Conservation (phyloP, 2,888 invertebrate species). For the Falcaria lacertinaria region DNA sequence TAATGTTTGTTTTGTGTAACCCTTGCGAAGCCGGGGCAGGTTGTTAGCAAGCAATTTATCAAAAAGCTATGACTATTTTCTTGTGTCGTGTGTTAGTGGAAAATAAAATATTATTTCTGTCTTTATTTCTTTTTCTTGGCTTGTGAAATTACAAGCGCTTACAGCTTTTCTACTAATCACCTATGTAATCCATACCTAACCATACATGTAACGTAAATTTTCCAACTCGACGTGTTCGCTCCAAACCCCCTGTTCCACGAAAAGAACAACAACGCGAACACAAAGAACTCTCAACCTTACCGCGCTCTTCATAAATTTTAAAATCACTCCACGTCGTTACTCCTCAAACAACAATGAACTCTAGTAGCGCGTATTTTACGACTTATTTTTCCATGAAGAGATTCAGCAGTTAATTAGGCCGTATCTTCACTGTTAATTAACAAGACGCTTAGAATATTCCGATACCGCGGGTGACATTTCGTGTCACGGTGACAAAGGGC, state of each 20-base stretch:
- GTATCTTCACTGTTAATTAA: conserved; percentile 21
- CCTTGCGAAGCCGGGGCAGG: too few species aligned
- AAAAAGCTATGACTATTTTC: too few species aligned
- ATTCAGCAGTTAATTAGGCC: conserved; percentile 17
- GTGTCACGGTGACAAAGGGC: conserved; percentile 16
- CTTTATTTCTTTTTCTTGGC: too few species aligned
- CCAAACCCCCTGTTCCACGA: neutral
- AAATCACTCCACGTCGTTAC: neutral
- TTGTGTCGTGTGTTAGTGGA: too few species aligned
- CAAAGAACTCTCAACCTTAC: neutral
- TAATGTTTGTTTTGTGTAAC: too few species aligned
- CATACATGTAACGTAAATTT: neutral
- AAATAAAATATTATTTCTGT: too few species aligned
- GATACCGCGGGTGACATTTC: conserved; percentile 15
- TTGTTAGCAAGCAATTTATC: too few species aligned
- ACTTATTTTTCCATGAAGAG: neutral
- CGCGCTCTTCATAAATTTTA: neutral
- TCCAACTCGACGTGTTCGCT: neutral
- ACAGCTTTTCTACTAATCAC: too few species aligned
- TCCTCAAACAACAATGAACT: neutral
- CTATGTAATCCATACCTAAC: neutral
- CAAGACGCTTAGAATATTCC: conserved; percentile 13
- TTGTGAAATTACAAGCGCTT: too few species aligned
- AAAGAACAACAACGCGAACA: neutral
- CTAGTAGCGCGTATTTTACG: neutral